phyloP scores from a whole-genome alignment of 2,113 vertebrate species.

The Gorilla gorilla region DNA sequence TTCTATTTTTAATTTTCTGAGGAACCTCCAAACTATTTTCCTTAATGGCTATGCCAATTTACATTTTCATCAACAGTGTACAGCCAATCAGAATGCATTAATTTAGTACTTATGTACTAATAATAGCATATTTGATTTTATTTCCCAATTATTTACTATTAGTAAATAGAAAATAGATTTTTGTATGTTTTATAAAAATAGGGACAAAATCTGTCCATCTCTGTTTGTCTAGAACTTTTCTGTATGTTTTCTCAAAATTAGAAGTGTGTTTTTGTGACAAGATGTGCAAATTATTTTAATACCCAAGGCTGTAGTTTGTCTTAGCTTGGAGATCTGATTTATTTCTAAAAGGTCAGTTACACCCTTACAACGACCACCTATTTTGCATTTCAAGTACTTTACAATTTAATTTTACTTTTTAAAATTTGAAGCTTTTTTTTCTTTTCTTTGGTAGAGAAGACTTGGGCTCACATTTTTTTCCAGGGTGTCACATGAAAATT shows the following conservation, averaged over 20 bases:
- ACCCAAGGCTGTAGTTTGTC: neutral
- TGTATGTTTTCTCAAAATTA: neutral
- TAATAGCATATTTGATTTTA: neutral
- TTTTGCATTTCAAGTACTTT: neutral
- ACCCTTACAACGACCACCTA: neutral
- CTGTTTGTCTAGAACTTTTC: neutral
- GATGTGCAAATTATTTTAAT: neutral
- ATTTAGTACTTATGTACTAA: neutral
- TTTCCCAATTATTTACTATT: neutral
- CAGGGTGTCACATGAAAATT: neutral
- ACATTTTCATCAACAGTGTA: neutral
- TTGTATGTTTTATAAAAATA: neutral
- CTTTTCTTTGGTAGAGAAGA: neutral
- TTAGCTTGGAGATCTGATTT: neutral
- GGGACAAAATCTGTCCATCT: neutral
- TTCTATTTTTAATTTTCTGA: neutral
- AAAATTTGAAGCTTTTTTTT: neutral
- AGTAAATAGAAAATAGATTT: neutral
- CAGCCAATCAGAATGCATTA: neutral
- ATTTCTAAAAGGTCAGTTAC: neutral
- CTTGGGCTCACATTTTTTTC: neutral
- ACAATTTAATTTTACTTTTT: neutral
- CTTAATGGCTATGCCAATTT: neutral
- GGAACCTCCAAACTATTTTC: neutral
- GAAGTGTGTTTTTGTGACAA: neutral